Conservation (phyloP, 2,888 invertebrate species). For the Pristionchus maxplancki region DNA sequence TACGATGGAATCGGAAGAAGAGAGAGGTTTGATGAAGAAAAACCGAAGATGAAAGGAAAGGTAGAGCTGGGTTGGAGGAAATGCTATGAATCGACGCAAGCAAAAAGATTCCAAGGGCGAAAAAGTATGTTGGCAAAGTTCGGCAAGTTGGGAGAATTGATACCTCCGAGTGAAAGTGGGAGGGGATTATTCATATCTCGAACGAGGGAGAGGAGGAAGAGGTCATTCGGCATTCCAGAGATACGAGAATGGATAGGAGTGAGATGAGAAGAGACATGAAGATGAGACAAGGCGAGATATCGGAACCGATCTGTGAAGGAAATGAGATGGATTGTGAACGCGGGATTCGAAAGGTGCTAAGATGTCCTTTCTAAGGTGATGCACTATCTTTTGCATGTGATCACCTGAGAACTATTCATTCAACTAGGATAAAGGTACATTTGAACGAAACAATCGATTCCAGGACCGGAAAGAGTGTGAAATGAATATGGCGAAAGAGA, state of each 20-base stretch:
- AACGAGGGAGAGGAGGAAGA: background rate
- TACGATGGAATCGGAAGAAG: slow-evolving; percentile 15
- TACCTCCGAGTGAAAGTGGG: slow-evolving; percentile 26
- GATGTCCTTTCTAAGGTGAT: slow-evolving; percentile 3
- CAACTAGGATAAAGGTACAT: background rate
- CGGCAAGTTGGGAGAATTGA: background rate
- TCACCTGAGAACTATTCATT: background rate
- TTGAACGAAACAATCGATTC: background rate
- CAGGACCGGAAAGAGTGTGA: background rate
- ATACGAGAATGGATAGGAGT: slow-evolving; percentile 38
- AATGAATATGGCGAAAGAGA: slow-evolving; percentile 2
- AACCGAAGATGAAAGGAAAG: slow-evolving; percentile 24
- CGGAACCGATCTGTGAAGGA: slow-evolving; percentile 39
- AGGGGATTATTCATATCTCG: background rate
- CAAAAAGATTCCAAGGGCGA: background rate
- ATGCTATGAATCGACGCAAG: background rate
- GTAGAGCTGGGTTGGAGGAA: background rate
- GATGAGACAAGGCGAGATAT: slow-evolving; percentile 4
- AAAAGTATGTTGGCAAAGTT: background rate
- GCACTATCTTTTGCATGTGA: background rate
- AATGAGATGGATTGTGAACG: background rate
- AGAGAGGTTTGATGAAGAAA: background rate
- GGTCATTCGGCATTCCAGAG: slow-evolving; percentile 41
- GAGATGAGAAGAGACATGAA: slow-evolving; percentile 29
- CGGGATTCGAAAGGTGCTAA: background rate